phyloP scores from a whole-genome alignment of 2,113 vertebrate species.

The Sorex araneus region DNA sequence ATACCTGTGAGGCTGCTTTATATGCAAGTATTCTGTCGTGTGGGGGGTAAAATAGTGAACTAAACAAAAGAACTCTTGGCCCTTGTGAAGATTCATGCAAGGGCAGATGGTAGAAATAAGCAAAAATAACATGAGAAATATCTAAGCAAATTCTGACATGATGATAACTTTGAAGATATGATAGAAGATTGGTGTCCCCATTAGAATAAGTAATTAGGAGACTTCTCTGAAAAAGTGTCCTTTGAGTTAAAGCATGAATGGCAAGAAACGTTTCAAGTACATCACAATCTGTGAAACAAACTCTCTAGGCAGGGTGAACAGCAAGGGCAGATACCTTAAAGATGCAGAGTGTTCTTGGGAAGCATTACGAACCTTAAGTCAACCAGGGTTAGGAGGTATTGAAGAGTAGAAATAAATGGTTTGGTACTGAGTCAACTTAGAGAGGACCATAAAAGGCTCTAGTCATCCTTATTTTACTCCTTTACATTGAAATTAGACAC shows the following conservation, averaged over 20 bases:
- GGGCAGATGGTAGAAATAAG: neutral
- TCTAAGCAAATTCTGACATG: neutral
- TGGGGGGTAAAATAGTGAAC: neutral
- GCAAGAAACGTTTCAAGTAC: neutral
- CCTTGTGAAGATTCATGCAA: neutral
- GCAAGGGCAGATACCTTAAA: neutral
- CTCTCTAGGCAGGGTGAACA: neutral
- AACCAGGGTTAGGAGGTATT: neutral
- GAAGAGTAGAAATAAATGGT: neutral
- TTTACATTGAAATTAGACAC: neutral
- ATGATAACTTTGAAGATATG: neutral
- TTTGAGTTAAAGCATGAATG: neutral
- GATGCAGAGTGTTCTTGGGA: neutral
- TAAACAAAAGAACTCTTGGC: neutral
- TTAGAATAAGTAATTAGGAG: neutral
- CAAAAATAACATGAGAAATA: slow-evolving; percentile 7
- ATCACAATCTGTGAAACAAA: neutral
- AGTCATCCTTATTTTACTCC: neutral
- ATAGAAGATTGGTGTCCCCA: neutral
- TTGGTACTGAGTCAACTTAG: neutral
- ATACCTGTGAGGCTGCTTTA: neutral
- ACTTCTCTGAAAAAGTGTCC: neutral
- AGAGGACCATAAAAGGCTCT: neutral
- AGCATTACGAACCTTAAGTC: neutral
- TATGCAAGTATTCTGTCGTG: neutral